These are phyloP conservation scores for Alitta virens DNA, from an alignment of 2,888 invertebrate genomes.

Conservation along the genomic window DNA sequence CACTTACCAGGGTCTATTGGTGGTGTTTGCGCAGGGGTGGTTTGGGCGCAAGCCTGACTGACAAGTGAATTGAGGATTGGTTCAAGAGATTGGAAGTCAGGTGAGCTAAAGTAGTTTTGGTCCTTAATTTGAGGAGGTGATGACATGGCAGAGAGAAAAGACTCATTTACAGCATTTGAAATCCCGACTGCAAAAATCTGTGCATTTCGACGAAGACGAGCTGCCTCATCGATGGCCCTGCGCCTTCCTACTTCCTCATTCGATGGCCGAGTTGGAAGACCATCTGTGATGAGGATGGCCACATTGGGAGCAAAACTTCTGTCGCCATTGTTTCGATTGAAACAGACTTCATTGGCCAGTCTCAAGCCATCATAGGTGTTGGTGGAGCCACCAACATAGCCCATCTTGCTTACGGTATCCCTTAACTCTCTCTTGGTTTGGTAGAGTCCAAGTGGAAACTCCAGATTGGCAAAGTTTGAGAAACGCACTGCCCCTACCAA, in stretches of 20 bases:
- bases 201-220: too few relatives aligned
- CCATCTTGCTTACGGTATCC: background rate
- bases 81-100: background rate
- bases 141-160: background rate
- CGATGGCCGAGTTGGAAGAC: background rate
- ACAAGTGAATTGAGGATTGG: background rate
- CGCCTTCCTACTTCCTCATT: background rate
- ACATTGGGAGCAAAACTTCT: slow-evolving; percentile 1
- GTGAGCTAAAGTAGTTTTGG: slow-evolving; percentile 2
- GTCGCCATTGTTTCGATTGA: slow-evolving; percentile 4
- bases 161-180: background rate
- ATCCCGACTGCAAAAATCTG: slow-evolving; percentile 1
- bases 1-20: background rate
- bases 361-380: slow-evolving; percentile 12
- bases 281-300: slow-evolving; percentile 9
- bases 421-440: background rate
- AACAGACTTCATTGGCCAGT: background rate
- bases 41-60: background rate
- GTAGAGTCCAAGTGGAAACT: background rate
- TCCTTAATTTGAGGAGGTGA: slow-evolving; percentile 6
- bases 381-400: slow-evolving; percentile 6
- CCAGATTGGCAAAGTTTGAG: slow-evolving; percentile 2
- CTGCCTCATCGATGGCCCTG: too few relatives aligned
- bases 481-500: slow-evolving; percentile 2
- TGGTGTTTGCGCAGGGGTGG: background rate